Conservation (phyloP, 1,140 invertebrate genomes). For the Hylaeus anthracinus region DNA sequence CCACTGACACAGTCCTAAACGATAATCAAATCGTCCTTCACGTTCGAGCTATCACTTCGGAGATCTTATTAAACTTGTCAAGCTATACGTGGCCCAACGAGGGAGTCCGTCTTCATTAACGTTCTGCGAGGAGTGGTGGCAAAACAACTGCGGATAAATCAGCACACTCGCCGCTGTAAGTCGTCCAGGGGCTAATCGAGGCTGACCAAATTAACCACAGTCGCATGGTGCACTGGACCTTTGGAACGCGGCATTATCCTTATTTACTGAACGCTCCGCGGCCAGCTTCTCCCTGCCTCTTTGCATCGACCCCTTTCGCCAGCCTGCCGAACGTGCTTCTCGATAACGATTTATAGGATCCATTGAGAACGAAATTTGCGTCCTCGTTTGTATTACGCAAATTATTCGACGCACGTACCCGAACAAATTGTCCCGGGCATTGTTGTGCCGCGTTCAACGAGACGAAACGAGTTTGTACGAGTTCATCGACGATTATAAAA, state of each 20-base stretch:
- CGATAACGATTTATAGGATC: constrained; percentile 9
- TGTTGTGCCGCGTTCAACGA: background rate
- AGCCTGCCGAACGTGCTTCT: background rate
- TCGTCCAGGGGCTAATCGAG: constrained; percentile 57
- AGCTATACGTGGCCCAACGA: constrained; percentile 25
- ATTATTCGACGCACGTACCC: background rate
- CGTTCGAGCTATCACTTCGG: no score
- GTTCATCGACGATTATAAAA: background rate
- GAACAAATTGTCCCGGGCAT: constrained; percentile 9
- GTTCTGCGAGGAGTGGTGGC: constrained; percentile 19
- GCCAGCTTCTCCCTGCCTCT: constrained; percentile 9
- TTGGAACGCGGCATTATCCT: constrained; percentile 50
- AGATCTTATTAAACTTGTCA: no score
- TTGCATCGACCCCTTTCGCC: constrained; percentile 30
- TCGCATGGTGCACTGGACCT: constrained; percentile 33
- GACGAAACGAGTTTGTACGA: background rate
- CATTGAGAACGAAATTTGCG: constrained; percentile 1
- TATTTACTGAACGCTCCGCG: constrained; percentile 41
- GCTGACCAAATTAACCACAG: constrained; percentile 54
- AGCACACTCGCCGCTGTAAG: constrained; percentile 20
- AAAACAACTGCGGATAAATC: constrained; percentile 50
- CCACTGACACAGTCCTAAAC: no score
- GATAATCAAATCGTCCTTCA: no score
- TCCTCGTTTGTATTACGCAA: constrained; percentile 20
- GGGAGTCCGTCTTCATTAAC: constrained; percentile 51